A percentile compares a stretch with the other conserved stretches of the same genome.
phyloP scores from a whole-genome alignment of 2,888 invertebrate species.

The Alcis repandata region DNA sequence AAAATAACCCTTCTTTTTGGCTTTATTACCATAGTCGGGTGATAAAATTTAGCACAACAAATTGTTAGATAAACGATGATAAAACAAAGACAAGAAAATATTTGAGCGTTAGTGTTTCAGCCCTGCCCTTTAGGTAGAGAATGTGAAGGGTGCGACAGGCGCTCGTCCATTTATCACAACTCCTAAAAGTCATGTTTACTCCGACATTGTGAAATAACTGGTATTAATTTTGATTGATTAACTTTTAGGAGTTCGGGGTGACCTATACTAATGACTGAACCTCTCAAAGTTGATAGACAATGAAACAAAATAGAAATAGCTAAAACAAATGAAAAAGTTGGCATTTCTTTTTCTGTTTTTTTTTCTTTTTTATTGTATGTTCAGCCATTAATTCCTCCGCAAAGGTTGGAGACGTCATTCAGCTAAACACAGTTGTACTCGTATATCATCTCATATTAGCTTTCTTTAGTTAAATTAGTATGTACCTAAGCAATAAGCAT shows the following conservation, averaged over 20 bases:
- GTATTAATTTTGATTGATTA: constrained; percentile 48
- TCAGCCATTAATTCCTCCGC: too few relatives aligned
- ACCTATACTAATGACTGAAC: not conserved
- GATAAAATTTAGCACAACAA: not conserved
- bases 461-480: too few relatives aligned
- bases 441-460: too few relatives aligned
- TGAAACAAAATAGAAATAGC: not conserved
- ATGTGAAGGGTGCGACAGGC: constrained; percentile 28
- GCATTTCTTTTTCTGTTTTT: too few relatives aligned
- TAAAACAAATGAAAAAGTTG: too few relatives aligned
- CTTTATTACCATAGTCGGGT: too few relatives aligned
- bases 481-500: too few relatives aligned
- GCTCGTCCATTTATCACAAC: constrained; percentile 47
- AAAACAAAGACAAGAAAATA: constrained; percentile 8
- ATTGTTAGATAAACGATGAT: not conserved
- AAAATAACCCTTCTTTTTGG: too few relatives aligned
- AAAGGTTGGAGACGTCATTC: too few relatives aligned
- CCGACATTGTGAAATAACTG: constrained; percentile 33
- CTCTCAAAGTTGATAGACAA: not conserved
- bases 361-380: too few relatives aligned
- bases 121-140: constrained; percentile 30
- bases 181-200: constrained; percentile 44
- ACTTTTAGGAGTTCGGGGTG: constrained; percentile 16
- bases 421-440: too few relatives aligned
- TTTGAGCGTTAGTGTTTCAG: not conserved